Evolutionary conservation across 2,888 invertebrate genomes (phyloP), one percentile per base, ranked within the genome.

Genomic region (Spialia ferax): DNA sequence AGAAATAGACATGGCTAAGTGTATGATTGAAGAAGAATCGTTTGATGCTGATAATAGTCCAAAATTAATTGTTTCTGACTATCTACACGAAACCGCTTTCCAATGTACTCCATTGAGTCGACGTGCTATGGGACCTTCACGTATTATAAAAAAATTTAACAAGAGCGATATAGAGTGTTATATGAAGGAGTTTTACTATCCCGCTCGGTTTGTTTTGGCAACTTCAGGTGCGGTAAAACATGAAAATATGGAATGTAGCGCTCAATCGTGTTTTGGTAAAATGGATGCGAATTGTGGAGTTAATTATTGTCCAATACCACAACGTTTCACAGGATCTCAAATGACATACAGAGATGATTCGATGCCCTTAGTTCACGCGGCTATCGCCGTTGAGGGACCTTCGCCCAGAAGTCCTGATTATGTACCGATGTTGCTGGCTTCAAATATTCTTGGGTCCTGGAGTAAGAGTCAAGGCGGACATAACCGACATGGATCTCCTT

Each of bases 201-300:
- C 90, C 0, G 78, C 95, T 18, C 92, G 97, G 72, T 95, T 97
- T 80, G 96, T 97, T 4, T 82, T 98, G 32, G 95, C 96, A 32
- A 95, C 95, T 52, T 96, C 97, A 48, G 97, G 96, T 64, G 95
- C 95, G 42, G 95, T 97, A 0, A 84, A 95, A 56, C 97, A 97
- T 76, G 87, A 94, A 0, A 87, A 95, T 62, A 87, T 97, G 62
- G 94, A 95, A 20, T 84, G 93, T 18, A 83, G 95, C 26, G 96
- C 96, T 1, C 85, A 95, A 38, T 83, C 68, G 0, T 69, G 71
- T 20, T 77, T 96, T 73, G 94, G 96, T 77, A 95, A 95, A 77
- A 68, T 85, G 54, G 15, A 52, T 22, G 62, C 11, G 55, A 77
- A 8, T 68, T 73, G 1, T 35, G 38, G 11, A 74, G 66, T 2